phyloP scores from a whole-genome alignment of 2,113 vertebrate species.

The Suncus etruscus region DNA sequence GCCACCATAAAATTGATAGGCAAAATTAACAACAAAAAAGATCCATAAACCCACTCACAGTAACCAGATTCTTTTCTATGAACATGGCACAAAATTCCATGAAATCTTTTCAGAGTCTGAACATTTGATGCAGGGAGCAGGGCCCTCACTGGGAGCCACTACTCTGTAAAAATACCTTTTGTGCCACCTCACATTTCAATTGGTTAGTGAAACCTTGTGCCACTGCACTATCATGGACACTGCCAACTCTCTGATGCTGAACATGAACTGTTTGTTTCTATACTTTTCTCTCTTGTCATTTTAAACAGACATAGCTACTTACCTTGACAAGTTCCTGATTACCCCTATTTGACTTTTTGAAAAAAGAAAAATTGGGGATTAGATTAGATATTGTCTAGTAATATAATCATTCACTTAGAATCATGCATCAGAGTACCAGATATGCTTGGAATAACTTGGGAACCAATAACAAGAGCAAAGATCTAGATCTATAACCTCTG shows the following conservation, averaged over 20 bases:
- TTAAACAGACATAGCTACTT: neutral
- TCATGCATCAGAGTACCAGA: neutral
- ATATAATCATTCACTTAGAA: neutral
- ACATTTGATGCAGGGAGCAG: too few relatives aligned
- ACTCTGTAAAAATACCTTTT: neutral
- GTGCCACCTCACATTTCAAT: neutral
- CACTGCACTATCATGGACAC: rapidly evolving
- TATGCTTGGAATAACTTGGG: neutral
- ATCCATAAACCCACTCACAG: neutral
- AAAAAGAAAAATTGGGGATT: neutral
- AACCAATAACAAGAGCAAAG: neutral
- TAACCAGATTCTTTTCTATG: neutral
- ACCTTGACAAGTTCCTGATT: neutral
- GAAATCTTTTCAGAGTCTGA: neutral
- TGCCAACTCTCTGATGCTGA: neutral
- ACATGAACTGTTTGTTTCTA: neutral
- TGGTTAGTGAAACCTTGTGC: rapidly evolving
- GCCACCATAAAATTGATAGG: conserved; percentile 13
- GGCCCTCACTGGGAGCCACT: too few relatives aligned
- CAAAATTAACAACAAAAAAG: neutral
- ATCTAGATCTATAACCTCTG: neutral
- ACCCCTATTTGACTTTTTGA: conserved; percentile 19
- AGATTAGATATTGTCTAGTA: neutral
- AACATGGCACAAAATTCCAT: neutral
- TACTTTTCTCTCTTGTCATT: neutral